A percentile compares a stretch with the other conserved stretches of the same genome.
phyloP scores from a whole-genome alignment of 2,888 invertebrate species.

The Sisyra terminalis region DNA sequence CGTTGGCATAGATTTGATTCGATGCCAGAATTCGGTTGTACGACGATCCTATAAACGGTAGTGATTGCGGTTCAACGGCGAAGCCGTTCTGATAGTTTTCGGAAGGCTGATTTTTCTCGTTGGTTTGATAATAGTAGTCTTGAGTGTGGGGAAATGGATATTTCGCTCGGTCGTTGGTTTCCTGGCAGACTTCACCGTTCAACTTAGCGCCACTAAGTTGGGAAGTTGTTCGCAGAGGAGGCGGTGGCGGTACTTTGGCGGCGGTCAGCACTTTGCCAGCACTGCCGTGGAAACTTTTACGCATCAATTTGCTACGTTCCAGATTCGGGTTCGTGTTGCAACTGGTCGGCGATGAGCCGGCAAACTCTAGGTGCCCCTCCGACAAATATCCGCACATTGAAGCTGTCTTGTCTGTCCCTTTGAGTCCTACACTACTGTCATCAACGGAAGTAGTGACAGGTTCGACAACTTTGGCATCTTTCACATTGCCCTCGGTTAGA shows the following conservation, averaged over 20 bases:
- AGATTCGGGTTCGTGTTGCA: conserved; percentile 61
- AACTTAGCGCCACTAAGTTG: conserved; percentile 58
- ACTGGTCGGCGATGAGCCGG: conserved; percentile 29
- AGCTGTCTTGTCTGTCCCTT: conserved; percentile 38
- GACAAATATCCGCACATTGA: conserved; percentile 66
- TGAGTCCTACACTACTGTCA: conserved; percentile 55
- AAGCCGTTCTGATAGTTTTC: conserved; percentile 7
- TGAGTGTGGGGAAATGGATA: conserved; percentile 12
- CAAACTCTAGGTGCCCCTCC: conserved; percentile 72
- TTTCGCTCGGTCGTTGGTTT: conserved; percentile 23
- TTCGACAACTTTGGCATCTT: conserved; percentile 27
- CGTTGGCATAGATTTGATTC: conserved; percentile 10
- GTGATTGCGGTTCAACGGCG: conserved; percentile 37
- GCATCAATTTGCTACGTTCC: conserved; percentile 73
- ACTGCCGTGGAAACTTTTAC: conserved; percentile 77
- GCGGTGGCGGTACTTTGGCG: conserved; percentile 73
- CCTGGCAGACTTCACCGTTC: conserved; percentile 31
- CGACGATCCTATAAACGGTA: conserved; percentile 41
- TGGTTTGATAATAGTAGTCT: conserved; percentile 17
- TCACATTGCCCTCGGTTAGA: conserved; percentile 60
- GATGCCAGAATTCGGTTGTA: conserved; percentile 26
- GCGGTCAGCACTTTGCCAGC: conserved; percentile 65
- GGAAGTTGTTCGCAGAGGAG: conserved; percentile 73
- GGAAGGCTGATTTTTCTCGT: conserved; percentile 15
- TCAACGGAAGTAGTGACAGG: conserved; percentile 41